phyloP scores from a whole-genome alignment of 1,140 invertebrate genomes.

The Papilio dardanus region DNA sequence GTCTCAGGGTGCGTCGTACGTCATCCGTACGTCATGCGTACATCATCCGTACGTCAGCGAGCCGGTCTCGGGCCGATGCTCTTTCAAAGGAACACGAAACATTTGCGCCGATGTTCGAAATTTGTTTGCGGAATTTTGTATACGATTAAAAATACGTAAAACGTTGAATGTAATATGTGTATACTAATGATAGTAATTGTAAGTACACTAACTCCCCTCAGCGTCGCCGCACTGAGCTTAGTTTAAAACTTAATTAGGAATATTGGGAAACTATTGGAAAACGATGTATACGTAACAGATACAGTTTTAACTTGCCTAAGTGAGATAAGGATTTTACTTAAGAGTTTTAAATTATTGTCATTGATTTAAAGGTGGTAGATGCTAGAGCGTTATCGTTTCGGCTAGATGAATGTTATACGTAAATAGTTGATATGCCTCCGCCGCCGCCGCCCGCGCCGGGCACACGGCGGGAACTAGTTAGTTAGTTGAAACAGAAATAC shows the following conservation, averaged over 20 bases:
- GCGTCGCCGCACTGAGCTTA: constrained; percentile 73
- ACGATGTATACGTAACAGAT: constrained; percentile 80
- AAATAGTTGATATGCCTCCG: constrained; percentile 69
- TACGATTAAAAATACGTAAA: constrained; percentile 80
- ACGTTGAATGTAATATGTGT: constrained; percentile 81
- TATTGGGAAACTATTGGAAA: constrained; percentile 77
- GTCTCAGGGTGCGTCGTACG: constrained; percentile 75
- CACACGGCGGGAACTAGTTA: constrained; percentile 66
- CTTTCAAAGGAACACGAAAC: constrained; percentile 43
- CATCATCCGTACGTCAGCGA: constrained; percentile 45
- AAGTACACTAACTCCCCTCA: constrained; percentile 58
- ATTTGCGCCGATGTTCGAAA: constrained; percentile 66
- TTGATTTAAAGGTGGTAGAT: constrained; percentile 77
- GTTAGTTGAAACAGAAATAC: constrained; percentile 78
- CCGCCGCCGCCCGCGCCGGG: constrained; percentile 57
- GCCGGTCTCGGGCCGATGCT: constrained; percentile 32
- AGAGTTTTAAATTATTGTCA: constrained; percentile 80
- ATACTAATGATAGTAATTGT: constrained; percentile 75
- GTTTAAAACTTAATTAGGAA: constrained; percentile 75
- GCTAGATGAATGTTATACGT: constrained; percentile 74
- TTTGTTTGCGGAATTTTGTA: constrained; percentile 78
- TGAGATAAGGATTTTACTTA: constrained; percentile 78
- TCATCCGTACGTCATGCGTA: constrained; percentile 46
- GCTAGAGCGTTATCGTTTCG: constrained; percentile 74
- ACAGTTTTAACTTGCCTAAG: constrained; percentile 81